Conservation (phyloP, 2,113 vertebrate species). For the Colistium nudipinnis region DNA sequence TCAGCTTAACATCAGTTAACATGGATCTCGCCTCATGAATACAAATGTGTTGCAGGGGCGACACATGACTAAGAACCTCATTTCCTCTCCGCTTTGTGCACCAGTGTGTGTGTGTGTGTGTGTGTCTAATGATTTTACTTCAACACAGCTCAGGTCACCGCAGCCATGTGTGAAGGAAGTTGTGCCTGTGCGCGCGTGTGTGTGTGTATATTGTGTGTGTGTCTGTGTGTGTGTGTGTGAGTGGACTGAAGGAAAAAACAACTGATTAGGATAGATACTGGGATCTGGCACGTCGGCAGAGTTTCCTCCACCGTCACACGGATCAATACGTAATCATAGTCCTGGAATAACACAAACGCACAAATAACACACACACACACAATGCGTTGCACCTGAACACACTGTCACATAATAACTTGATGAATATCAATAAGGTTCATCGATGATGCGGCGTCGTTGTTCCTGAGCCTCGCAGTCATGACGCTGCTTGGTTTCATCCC, state of each 20-base stretch:
- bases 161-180: conserved; percentile 10
- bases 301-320: conserved; percentile 15
- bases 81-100: background rate
- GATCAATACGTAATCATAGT: conserved; percentile 48
- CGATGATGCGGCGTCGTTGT: conserved; percentile 58
- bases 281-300: no score
- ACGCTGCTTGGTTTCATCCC: conserved; percentile 41
- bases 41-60: background rate
- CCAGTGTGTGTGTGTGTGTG: background rate
- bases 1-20: conserved; percentile 7
- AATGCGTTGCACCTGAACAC: conserved; percentile 38
- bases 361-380: conserved; percentile 7
- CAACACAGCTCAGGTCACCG: conserved; percentile 19
- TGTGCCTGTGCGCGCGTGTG: conserved; percentile 13
- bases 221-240: conserved; percentile 4
- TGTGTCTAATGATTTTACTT: conserved; percentile 10
- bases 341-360: conserved; percentile 41
- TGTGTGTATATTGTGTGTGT: conserved; percentile 11
- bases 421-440: conserved; percentile 42
- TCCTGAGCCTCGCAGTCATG: conserved; percentile 50
- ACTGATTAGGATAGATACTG: conserved; percentile 48
- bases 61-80: background rate
- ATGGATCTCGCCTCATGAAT: background rate
- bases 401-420: conserved; percentile 41
- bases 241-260: background rate